Evolutionary conservation across 2,888 invertebrate genomes (phyloP), one percentile per base, ranked within the genome.

Genomic region (Labia minor): DNA sequence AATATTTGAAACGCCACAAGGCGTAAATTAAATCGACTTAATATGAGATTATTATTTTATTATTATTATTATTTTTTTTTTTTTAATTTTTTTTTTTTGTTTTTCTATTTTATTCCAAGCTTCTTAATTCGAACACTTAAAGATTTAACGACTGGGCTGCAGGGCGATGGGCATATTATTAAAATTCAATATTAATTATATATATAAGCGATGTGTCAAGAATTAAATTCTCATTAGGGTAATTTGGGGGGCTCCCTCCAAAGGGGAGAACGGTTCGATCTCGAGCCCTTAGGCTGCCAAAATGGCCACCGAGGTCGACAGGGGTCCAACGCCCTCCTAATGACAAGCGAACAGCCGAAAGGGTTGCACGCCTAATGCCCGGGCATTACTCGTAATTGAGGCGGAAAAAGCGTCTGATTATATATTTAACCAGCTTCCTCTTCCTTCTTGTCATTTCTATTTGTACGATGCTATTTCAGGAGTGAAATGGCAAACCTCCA

Each of bases 201-300:
- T n/a, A n/a, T 26, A 49, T 49, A 49, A 49, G 49, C 49, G 49
- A 49, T 49, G 49, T 49, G 49, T 49, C 49, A 49, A 49, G 49
- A 49, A 49, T 49, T 49, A 49, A 49, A 49, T n/a, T 49, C 49
- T 49, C 49, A 49, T 49, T 49, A 49, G 49, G 49, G 49, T 49
- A 49, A 49, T 49, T 49, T 11, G 49, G n/a, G 49, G 49, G 49
- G 49, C 8, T 14, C n/a, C 49, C 16, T 14, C n/a, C 3, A 49
- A 14, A 14, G 49, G 49, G 49, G 49, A 49, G 49, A 14, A 14
- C n/a, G 4, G 49, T n/a, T n/a, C 49, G 14, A 11, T 16, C 49
- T 49, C 49, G 16, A 49, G 49, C n/a, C 49, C 16, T 49, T 49
- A n/a, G 49, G 49, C 26, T 26, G 26, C 26, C 26, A 49, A 16